Base-by-base conservation (phyloP, 2,888 invertebrate genomes). In the Dorcus parallelipipedus region DNA sequence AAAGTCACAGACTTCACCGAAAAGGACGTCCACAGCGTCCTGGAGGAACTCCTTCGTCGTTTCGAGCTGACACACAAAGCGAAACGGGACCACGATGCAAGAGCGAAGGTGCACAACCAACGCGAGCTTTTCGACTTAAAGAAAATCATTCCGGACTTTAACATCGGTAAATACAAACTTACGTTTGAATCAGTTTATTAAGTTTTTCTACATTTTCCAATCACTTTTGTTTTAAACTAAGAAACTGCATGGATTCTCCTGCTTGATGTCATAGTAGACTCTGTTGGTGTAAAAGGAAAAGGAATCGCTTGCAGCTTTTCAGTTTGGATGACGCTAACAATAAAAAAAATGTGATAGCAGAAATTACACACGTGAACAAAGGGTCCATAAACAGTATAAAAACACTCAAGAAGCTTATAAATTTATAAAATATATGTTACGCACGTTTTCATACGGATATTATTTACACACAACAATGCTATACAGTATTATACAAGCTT, bases 101-200 rank as follows among this genome's bases (percentile, higher is more conserved):
- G 67, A 47, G 60, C 65, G 38, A 53, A 56, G 33, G 62, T 66
- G 17, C 72, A 75, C 55, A 71, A 74, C 61, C 76, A 76, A 54
- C 71, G 67, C 52, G 63, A 69, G 1, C 59, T 76, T 43, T 74
- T 76, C 60, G 61, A 66, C 48, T 52, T 69, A 9, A 26, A 54
- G 10, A 62, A 71, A 38, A 52, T 63, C 23, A 61, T 77, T 23
- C 67, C 71, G 9, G 69, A 71, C 38, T 76, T 74, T 63, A 56
- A 66, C 26, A 70, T 76, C 20, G 70, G 76, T 76, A 65, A 55
- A 60, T 33, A 33, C 26, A 33, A 33, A 33, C 26, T 33, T 1
- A 33, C 7, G 7, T 6, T 33, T 6, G 6, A 40, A 26, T 20
- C 5, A 9, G 39, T 38, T 38, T 41, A 17, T 38, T 52, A 1